Evolutionary conservation across 1,140 invertebrate species (phyloP).

Genomic region (Sminthurinus signatus): DNA sequence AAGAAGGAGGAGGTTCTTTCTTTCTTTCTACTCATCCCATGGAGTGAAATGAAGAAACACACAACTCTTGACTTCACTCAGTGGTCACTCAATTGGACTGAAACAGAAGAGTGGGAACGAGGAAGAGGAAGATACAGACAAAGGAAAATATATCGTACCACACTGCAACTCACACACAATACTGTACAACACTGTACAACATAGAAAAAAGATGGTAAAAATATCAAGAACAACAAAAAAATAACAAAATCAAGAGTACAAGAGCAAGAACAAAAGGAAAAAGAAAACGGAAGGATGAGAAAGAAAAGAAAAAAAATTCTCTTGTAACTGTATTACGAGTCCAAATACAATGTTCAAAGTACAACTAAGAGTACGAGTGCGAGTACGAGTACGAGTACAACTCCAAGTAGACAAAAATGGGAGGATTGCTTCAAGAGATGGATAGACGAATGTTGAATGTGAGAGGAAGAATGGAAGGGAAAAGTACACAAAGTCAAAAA

Average conservation of each 20-base stretch:
- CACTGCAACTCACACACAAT: not conserved
- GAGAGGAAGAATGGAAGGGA: not conserved
- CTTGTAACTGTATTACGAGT: too few species aligned
- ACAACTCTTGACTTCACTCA: too few species aligned
- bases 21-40: too few species aligned
- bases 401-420: not conserved
- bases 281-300: not conserved
- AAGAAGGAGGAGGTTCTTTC: too few species aligned
- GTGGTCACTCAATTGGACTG: not conserved
- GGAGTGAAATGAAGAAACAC: too few species aligned
- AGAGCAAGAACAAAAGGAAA: not conserved
- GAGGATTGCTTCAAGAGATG: not conserved
- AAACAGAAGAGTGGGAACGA: not conserved
- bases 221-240: not conserved
- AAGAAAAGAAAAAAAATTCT: not conserved
- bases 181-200: not conserved
- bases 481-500: not conserved
- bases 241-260: not conserved
- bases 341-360: too few species aligned
- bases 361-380: too few species aligned
- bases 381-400: not conserved
- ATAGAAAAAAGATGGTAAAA: not conserved
- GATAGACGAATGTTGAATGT: too few species aligned
- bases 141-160: too few species aligned
- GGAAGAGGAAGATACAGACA: not conserved